Conservation (phyloP, 2,797 vertebrate species). For the Ptychadena robeensis region DNA sequence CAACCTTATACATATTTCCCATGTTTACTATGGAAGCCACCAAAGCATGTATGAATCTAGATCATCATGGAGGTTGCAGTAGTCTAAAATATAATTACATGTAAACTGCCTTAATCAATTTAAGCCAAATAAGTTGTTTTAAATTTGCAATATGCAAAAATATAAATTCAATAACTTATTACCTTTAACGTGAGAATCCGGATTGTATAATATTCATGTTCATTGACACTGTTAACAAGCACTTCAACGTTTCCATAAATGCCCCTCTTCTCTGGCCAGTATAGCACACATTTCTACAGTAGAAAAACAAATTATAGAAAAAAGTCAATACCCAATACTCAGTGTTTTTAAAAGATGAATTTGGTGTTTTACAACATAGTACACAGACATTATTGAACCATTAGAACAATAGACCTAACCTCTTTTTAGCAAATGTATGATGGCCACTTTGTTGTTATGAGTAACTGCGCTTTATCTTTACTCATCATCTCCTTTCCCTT, state of each 20-base stretch:
- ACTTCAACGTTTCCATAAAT: constrained; percentile 95
- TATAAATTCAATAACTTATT: constrained; percentile 48
- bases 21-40: not conserved
- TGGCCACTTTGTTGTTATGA: not conserved
- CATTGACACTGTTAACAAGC: constrained; percentile 81
- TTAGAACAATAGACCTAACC: not conserved
- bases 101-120: too few species aligned
- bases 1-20: not conserved
- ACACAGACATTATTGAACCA: not conserved
- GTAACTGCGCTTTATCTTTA: not conserved
- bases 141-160: not conserved
- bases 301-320: too few species aligned
- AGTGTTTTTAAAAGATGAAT: too few species aligned
- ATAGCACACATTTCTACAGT: constrained; percentile 92
- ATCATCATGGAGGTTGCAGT: too few species aligned
- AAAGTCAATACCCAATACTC: too few species aligned
- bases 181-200: constrained; percentile 92
- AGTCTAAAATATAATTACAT: too few species aligned
- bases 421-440: not conserved
- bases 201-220: constrained; percentile 89
- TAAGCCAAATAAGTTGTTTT: too few species aligned
- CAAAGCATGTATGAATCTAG: too few species aligned
- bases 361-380: not conserved
- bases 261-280: constrained; percentile 96
- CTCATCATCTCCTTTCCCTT: not conserved